phyloP scores from a whole-genome alignment of 2,797 vertebrate genomes.

The Diglossa cyanea region DNA sequence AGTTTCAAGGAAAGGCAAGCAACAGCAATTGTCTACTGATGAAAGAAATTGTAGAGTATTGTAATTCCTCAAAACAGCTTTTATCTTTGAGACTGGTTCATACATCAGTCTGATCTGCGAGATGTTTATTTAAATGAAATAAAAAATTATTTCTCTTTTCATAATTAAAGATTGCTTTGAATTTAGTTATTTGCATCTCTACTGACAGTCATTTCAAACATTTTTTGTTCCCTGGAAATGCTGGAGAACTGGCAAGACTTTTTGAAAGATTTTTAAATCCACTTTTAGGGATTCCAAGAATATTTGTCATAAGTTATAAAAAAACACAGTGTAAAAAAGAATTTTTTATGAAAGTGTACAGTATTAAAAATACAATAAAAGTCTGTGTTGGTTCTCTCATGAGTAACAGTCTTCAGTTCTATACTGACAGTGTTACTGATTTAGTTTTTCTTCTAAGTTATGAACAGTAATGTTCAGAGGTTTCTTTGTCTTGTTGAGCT shows the following conservation, averaged over 20 bases:
- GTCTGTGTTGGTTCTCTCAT: neutral
- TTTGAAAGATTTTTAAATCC: neutral
- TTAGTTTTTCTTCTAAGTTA: neutral
- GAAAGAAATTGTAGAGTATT: neutral
- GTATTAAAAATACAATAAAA: neutral
- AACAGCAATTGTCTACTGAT: neutral
- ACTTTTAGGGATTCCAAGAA: neutral
- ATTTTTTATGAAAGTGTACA: neutral
- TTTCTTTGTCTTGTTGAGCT: neutral
- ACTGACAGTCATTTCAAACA: neutral
- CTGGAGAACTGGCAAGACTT: neutral
- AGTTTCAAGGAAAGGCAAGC: neutral
- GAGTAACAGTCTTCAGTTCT: neutral
- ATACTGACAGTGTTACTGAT: neutral
- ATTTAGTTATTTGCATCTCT: neutral
- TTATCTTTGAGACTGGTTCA: neutral
- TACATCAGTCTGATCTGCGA: neutral
- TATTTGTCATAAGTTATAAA: neutral
- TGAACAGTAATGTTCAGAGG: neutral
- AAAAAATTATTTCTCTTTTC: neutral
- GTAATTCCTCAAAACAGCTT: neutral
- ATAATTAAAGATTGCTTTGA: neutral
- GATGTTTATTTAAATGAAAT: neutral
- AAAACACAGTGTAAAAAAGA: neutral
- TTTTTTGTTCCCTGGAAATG: neutral